Conservation (phyloP, 92 coral and sea anemone species). For the Parazoanthus swiftii region DNA sequence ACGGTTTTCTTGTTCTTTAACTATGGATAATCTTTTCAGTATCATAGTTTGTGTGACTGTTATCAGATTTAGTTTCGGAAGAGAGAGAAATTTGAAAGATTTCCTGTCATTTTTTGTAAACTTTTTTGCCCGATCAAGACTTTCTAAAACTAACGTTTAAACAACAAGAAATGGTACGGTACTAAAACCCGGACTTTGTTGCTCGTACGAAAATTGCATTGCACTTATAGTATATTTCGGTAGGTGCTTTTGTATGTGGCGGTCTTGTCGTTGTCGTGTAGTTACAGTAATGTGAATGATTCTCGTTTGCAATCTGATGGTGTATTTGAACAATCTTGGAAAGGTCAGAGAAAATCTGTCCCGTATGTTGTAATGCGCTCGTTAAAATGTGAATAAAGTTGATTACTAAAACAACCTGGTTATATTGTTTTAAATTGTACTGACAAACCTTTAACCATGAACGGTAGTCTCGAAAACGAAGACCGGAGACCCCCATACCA, state of each 20-base stretch:
- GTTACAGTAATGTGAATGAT: background rate
- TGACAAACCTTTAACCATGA: background rate
- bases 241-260: background rate
- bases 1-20: background rate
- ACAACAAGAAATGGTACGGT: background rate
- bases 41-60: no score
- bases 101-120: no score
- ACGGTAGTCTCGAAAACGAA: no score
- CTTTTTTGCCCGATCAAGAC: no score
- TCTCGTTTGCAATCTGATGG: background rate
- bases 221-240: background rate
- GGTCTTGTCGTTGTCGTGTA: background rate
- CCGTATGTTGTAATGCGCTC: conserved; percentile 7
- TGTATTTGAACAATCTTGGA: background rate
- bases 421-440: background rate
- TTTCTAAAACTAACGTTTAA: background rate
- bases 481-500: no score
- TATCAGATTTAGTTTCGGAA: background rate
- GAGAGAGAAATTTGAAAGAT: background rate
- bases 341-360: background rate
- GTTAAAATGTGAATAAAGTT: conserved; percentile 19
- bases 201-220: conserved; percentile 8
- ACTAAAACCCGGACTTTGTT: conserved; percentile 42
- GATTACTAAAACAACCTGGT: background rate
- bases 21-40: background rate